Evolutionary conservation across 30 jellyfish, hydroid and myxozoan genomes (phyloP).

Genomic region (Aurelia sp.): DNA sequence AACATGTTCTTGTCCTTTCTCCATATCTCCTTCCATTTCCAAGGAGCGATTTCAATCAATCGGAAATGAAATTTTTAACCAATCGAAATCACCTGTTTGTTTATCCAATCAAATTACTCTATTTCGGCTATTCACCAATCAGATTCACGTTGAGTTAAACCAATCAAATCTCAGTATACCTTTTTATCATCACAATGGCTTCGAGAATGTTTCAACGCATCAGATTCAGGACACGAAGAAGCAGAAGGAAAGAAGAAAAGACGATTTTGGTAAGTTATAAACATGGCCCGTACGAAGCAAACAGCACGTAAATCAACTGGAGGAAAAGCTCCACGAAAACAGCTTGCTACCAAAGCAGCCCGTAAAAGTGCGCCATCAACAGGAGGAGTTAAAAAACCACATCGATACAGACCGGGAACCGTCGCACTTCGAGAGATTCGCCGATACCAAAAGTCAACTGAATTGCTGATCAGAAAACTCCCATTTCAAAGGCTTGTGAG

Average conservation of each 20-base stretch:
- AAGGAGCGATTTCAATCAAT: not conserved
- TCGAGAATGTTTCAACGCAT: not conserved
- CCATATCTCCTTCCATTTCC: too few relatives aligned
- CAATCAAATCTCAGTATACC: conserved; percentile 26
- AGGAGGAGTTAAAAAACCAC: conserved; percentile 99
- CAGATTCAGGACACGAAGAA: not conserved
- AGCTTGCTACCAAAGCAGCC: conserved; percentile 99
- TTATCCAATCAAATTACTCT: conserved; percentile 19
- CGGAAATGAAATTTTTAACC: conserved; percentile 41
- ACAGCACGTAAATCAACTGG: conserved; percentile 99
- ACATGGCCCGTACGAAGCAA: conserved; percentile 99
- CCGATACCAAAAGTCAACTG: conserved; percentile 98
- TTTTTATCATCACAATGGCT: conserved; percentile 26
- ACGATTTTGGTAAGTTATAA: not conserved
- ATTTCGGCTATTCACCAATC: conserved; percentile 30
- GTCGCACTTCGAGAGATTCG: conserved; percentile 99
- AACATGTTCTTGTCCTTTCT: too few relatives aligned
- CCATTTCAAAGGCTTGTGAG: conserved; percentile 99
- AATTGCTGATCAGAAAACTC: conserved; percentile 89
- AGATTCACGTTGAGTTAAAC: not conserved
- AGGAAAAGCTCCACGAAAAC: conserved; percentile 99
- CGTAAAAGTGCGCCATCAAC: conserved; percentile 99
- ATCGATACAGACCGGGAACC: conserved; percentile 99
- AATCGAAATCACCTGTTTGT: conserved; percentile 9
- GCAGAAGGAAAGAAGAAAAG: not conserved